Percentiles rank a stretch among this genome's conserved stretches.
Conservation (phyloP, 2,113 vertebrate species). For the Smithornis capensis region DNA sequence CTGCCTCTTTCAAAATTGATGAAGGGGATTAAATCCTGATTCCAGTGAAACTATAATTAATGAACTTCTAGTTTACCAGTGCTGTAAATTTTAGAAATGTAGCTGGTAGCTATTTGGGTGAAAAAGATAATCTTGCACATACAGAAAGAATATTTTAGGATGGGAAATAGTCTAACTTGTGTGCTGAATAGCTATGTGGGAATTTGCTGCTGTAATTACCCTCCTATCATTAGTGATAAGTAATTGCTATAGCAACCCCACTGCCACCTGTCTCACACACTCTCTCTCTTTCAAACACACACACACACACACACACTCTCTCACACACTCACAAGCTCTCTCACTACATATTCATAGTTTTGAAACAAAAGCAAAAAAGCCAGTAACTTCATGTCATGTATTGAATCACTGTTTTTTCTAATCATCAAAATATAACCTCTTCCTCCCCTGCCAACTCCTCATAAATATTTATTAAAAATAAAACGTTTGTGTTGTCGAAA, state of each 20-base stretch:
- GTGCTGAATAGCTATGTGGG: constrained; percentile 76
- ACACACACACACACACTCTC: neutral
- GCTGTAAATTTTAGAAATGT: constrained; percentile 11
- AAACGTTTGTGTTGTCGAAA: constrained; percentile 58
- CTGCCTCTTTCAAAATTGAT: neutral
- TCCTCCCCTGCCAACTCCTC: constrained; percentile 44
- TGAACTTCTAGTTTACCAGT: neutral
- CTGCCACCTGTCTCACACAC: constrained; percentile 77
- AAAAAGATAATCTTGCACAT: constrained; percentile 54
- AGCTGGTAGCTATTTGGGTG: constrained; percentile 2
- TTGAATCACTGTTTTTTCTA: constrained; percentile 59
- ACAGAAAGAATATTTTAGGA: constrained; percentile 59
- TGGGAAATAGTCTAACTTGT: constrained; percentile 71
- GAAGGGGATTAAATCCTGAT: neutral
- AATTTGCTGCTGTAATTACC: constrained; percentile 79
- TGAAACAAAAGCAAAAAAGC: constrained; percentile 66
- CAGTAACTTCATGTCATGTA: constrained; percentile 60
- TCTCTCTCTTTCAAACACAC: constrained; percentile 6
- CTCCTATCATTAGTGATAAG: constrained; percentile 82
- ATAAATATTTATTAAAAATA: constrained; percentile 67
- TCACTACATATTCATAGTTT: constrained; percentile 66
- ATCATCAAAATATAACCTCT: constrained; percentile 65
- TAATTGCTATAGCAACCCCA: constrained; percentile 80
- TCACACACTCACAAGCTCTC: neutral
- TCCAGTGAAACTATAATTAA: neutral